Evolutionary conservation across 2,797 vertebrate species (phyloP).

Genomic region (Xenops minutus): DNA sequence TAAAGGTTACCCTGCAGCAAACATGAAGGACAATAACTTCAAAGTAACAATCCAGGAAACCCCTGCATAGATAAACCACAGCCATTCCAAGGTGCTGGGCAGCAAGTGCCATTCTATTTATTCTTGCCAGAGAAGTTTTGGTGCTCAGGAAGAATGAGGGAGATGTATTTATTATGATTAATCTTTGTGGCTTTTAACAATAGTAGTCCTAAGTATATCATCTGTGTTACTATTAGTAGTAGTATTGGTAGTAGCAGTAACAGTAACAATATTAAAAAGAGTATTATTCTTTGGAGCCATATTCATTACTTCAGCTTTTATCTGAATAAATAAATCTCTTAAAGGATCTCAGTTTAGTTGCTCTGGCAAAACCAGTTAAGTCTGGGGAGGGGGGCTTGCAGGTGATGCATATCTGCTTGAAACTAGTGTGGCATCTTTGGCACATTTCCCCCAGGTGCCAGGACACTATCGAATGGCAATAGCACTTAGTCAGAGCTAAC

Average conservation of each 20-base stretch:
- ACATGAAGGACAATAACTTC: not conserved
- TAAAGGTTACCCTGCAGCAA: not conserved
- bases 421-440: not conserved
- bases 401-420: not conserved
- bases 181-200: not conserved
- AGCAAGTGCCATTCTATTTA: not conserved
- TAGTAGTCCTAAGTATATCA: not conserved
- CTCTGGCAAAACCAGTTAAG: not conserved
- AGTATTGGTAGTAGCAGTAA: not conserved
- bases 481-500: not conserved
- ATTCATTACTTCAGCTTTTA: not conserved
- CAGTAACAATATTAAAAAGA: not conserved
- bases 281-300: not conserved
- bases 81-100: too few relatives aligned
- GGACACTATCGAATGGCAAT: not conserved
- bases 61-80: not conserved
- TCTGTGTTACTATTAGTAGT: not conserved
- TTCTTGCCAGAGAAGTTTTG: not conserved
- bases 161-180: not conserved
- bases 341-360: not conserved
- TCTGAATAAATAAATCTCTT: not conserved
- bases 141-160: not conserved
- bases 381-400: not conserved
- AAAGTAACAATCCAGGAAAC: not conserved
- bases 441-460: not conserved